Evolutionary conservation across 2,113 vertebrate genomes (phyloP).

Genomic region (Catharus bicknelli): DNA sequence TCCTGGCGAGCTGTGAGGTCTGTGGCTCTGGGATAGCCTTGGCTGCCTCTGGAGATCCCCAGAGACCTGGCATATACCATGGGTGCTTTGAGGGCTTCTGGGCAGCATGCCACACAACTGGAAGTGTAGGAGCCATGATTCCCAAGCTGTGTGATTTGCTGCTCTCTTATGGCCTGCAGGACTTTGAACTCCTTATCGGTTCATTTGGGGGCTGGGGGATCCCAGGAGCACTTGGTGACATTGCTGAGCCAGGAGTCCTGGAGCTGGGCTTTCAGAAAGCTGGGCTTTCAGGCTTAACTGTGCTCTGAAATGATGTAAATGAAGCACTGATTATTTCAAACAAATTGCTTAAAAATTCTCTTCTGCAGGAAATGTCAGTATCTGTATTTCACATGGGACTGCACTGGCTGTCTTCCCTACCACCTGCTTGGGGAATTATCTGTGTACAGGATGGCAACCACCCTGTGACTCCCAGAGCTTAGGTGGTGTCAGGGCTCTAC

Average conservation of each 20-base stretch:
- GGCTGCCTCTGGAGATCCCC: neutral
- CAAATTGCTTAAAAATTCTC: neutral
- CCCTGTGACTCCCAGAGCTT: neutral
- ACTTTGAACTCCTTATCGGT: neutral
- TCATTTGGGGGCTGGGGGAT: neutral
- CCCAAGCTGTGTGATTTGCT: neutral
- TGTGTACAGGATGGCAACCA: neutral
- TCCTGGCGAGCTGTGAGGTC: neutral
- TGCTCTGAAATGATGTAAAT: neutral
- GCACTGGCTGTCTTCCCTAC: neutral
- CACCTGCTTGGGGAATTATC: neutral
- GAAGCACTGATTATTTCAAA: neutral
- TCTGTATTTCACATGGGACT: neutral
- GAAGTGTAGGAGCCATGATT: neutral
- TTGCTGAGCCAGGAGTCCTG: neutral
- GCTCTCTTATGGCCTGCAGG: neutral
- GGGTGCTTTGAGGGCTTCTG: conserved; percentile 6
- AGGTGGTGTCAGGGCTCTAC: fast-evolving
- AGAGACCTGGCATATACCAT: neutral
- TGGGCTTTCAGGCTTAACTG: neutral
- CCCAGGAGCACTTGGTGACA: neutral
- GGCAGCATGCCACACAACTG: neutral
- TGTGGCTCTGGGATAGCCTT: neutral
- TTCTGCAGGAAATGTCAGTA: neutral
- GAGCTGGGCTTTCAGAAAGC: neutral